Base-by-base conservation (phyloP, 2,888 invertebrate genomes). In the Tenthredo distinguenda region DNA sequence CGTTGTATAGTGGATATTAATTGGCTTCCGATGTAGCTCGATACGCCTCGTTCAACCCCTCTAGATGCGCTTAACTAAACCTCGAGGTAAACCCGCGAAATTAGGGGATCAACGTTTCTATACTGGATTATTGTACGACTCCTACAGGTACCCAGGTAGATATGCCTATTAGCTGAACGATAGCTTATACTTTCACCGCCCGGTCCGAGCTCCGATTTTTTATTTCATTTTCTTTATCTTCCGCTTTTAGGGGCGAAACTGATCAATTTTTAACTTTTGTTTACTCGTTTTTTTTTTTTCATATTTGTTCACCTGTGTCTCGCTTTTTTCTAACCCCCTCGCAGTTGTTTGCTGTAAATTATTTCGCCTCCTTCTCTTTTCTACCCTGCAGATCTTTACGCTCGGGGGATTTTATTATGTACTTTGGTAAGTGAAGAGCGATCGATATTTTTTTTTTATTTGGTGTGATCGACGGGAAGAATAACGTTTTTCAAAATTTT, bases 1-100 rank as follows among this genome's bases (percentile, higher is more conserved):
- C n/a, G n/a, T n/a, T 31, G 26, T 81, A 62, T 21, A 81, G 81
- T 62, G 81, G 81, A 89, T 92, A 92, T 92, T 92, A 92, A 92
- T 92, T 92, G 91, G 91, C 91, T 91, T 91, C 91, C 91, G 90
- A 92, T 92, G 89, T 88, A 88, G 88, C 87, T 87, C 87, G 87
- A 88, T 88, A 88, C 87, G 87, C 81, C 82, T 65, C 82, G 82
- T 62, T 82, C 79, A 43, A 79, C 37, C 58, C 55, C n/a, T 62
- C 37, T 21, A 12, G n/a, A 34, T 50, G 37, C 40, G 77, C 50
- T 43, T 47, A 43, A 47, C 40, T 43, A 47, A 76, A 76, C 74
- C 74, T 21, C 26, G 21, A 62, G 26, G 26, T 62, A 26, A 26
- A 26, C 26, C 89, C 89, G 87, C 88, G 90, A 90, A 91, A 91